Evolutionary conservation across 2,888 invertebrate species (phyloP).

Genomic region (Mantis religiosa): DNA sequence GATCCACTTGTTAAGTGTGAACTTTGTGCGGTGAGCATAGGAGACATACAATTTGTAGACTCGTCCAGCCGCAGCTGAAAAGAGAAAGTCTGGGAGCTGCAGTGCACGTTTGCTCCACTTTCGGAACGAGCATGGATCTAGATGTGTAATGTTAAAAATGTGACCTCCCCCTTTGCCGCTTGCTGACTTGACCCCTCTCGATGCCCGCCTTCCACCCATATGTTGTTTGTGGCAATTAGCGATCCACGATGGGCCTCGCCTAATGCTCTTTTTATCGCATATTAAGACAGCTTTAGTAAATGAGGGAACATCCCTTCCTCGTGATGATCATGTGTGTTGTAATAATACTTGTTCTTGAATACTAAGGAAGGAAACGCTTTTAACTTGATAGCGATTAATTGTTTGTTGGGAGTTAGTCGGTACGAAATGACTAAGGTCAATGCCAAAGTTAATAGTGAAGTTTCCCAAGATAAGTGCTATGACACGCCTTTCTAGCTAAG

Average conservation of each 20-base stretch:
- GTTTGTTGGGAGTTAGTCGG: background rate
- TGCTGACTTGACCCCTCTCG: background rate
- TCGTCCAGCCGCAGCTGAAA: background rate
- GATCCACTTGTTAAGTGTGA: background rate
- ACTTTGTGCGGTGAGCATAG: background rate
- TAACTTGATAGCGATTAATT: background rate
- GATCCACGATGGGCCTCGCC: background rate
- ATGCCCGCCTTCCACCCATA: background rate
- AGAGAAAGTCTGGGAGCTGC: background rate
- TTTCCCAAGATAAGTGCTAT: background rate
- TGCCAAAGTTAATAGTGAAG: background rate
- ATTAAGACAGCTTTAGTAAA: background rate
- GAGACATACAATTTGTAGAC: background rate
- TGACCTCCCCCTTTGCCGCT: background rate
- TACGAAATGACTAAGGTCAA: background rate
- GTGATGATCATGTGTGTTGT: background rate
- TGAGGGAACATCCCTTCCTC: background rate
- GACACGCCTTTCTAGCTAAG: background rate
- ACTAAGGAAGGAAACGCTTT: background rate
- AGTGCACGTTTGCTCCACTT: slow-evolving; percentile 4
- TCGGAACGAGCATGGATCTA: slow-evolving; percentile 1
- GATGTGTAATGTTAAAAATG: background rate
- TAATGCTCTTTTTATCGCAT: background rate
- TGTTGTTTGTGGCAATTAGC: background rate
- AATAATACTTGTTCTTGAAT: background rate